These are phyloP conservation scores for Trichomalopsis sarcophagae DNA, from an alignment of 1,140 invertebrate genomes.

Conservation along the genomic window DNA sequence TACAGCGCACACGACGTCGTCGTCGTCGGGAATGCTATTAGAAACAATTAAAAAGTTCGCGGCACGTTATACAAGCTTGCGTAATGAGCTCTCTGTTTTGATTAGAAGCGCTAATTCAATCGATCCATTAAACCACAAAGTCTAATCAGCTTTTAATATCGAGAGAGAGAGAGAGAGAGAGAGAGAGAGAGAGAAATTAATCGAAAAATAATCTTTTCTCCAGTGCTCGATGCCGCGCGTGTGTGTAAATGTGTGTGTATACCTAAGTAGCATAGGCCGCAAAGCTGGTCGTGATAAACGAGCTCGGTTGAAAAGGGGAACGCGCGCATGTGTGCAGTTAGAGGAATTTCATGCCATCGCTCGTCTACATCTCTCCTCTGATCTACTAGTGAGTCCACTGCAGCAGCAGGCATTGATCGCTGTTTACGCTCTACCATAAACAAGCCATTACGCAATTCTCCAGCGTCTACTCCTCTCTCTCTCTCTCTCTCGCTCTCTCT, in stretches of 20 bases:
- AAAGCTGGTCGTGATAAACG: background rate
- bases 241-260: background rate
- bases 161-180: background rate
- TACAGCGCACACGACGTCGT: no score
- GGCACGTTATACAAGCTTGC: background rate
- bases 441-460: constrained; percentile 66
- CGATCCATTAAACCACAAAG: background rate
- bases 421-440: constrained; percentile 68
- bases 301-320: background rate
- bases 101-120: background rate
- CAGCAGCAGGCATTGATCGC: constrained; percentile 60
- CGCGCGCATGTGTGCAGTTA: background rate
- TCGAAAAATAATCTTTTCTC: background rate
- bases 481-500: background rate
- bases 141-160: background rate
- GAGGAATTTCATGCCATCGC: background rate
- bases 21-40: no score
- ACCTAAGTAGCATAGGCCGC: background rate
- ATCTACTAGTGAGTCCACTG: constrained; percentile 21
- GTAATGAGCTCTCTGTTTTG: background rate
- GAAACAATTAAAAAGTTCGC: background rate
- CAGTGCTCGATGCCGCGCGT: background rate
- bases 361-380: constrained; percentile 13
- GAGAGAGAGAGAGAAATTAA: background rate
- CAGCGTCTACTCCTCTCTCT: background rate